phyloP scores from a whole-genome alignment of 2,797 vertebrate genomes.

The Anniella stebbinsi region DNA sequence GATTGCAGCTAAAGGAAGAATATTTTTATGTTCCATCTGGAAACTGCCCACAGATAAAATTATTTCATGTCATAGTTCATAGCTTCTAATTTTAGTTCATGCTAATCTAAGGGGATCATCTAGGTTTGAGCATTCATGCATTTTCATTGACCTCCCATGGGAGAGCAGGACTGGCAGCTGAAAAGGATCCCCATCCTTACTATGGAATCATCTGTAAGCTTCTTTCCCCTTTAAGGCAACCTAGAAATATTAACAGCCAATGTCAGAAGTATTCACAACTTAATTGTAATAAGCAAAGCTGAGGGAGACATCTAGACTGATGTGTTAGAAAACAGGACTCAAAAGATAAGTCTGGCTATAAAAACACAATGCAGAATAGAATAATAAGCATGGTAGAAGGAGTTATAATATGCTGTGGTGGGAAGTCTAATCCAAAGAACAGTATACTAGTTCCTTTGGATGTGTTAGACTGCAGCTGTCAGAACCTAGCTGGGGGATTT shows the following conservation, averaged over 20 bases:
- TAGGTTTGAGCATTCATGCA: neutral
- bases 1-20: neutral
- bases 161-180: neutral
- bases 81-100: constrained; percentile 21
- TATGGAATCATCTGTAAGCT: neutral
- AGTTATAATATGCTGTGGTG: neutral
- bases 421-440: neutral
- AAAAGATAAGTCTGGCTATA: neutral
- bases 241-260: neutral
- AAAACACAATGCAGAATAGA: neutral
- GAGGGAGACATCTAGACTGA: neutral
- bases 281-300: neutral
- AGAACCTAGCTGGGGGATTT: neutral
- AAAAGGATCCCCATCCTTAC: constrained; percentile 6
- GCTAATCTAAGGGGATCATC: constrained; percentile 5
- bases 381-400: neutral
- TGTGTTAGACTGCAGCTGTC: too few species aligned
- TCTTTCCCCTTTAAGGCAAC: neutral
- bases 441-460: neutral
- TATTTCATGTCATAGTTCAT: constrained; percentile 22
- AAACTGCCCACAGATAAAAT: constrained; percentile 28
- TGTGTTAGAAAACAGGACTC: neutral
- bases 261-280: neutral
- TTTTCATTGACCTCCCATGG: neutral
- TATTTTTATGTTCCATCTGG: constrained; percentile 29